Evolutionary conservation across 2,113 vertebrate species (phyloP).

Genomic region (Callaeas wilsoni): DNA sequence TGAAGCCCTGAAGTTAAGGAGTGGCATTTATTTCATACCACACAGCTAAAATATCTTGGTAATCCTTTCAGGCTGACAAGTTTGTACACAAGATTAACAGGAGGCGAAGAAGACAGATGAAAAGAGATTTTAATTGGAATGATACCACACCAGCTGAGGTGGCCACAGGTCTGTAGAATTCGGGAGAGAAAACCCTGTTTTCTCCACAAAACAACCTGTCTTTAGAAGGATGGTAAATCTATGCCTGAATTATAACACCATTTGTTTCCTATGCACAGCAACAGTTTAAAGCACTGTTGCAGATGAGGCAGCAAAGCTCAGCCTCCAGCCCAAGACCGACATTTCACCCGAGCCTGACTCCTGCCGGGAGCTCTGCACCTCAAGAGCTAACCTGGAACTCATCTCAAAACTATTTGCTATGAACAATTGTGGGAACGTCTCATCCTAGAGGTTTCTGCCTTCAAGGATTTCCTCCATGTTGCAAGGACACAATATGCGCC

Average conservation of each 20-base stretch:
- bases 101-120: neutral
- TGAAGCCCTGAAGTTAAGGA: neutral
- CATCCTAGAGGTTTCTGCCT: neutral
- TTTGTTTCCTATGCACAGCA: neutral
- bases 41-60: neutral
- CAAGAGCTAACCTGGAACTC: neutral
- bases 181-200: neutral
- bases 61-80: neutral
- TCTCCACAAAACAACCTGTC: neutral
- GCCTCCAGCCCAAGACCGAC: neutral
- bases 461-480: neutral
- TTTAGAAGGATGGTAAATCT: neutral
- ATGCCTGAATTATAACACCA: neutral
- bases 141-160: neutral
- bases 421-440: neutral
- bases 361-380: neutral
- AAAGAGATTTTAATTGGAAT: neutral
- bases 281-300: neutral
- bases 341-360: neutral
- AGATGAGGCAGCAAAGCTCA: neutral
- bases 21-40: neutral
- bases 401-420: fast-evolving
- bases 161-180: neutral
- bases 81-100: neutral
- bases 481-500: neutral